A percentile compares a stretch with the other conserved stretches of the same genome.
Conservation (phyloP, 2,113 vertebrate species). For the Tetrao urogallus region DNA sequence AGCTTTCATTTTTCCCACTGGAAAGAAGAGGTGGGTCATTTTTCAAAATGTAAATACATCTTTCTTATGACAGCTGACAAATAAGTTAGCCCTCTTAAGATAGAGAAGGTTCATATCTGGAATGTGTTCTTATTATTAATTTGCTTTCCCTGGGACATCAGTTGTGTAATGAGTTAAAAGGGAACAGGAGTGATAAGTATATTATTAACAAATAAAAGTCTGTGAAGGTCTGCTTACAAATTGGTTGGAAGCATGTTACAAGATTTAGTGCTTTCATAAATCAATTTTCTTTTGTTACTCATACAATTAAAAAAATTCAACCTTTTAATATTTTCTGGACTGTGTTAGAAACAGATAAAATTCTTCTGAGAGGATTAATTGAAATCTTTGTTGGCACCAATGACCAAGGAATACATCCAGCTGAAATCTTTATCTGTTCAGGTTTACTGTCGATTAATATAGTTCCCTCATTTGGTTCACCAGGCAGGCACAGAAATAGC, state of each 20-base stretch:
- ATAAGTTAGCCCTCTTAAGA: not conserved
- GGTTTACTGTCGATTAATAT: not conserved
- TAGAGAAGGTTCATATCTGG: not conserved
- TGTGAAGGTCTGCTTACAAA: not conserved
- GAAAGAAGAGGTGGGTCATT: not conserved
- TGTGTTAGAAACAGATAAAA: not conserved
- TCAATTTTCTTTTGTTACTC: not conserved
- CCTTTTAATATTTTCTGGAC: not conserved
- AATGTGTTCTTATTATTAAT: not conserved
- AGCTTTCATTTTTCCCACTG: not conserved
- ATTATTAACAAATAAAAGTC: not conserved
- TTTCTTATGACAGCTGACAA: not conserved
- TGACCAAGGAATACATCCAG: not conserved
- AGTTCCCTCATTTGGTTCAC: not conserved
- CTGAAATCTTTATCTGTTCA: not conserved
- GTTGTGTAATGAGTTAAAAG: not conserved
- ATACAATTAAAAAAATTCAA: too few species aligned
- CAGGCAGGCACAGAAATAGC: not conserved
- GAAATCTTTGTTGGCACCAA: not conserved
- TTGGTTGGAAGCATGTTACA: not conserved
- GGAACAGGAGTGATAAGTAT: not conserved
- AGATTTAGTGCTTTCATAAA: not conserved
- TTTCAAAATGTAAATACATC: not conserved
- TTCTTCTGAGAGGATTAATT: not conserved
- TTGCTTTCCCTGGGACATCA: not conserved